Evolutionary conservation across 2,888 invertebrate species (phyloP).

Genomic region (Druceiella hillmani): DNA sequence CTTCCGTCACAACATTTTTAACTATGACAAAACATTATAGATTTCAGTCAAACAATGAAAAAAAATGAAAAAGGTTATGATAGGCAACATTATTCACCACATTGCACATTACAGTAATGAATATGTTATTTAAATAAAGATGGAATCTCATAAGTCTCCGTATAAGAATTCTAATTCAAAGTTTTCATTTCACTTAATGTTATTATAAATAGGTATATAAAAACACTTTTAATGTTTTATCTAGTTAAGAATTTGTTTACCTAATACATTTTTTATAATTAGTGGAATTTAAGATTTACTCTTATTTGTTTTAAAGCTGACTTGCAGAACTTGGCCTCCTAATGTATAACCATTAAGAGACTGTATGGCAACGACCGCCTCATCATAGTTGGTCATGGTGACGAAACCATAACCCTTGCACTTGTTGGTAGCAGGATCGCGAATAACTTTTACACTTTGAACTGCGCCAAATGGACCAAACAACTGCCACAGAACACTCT

Average conservation of each 20-base stretch:
- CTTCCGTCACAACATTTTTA: too few relatives aligned
- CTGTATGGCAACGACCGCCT: conserved; percentile 93
- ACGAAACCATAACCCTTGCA: conserved; percentile 99
- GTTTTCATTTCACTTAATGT: too few relatives aligned
- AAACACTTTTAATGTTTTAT: conserved; percentile 18
- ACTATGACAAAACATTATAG: too few relatives aligned
- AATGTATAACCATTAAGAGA: conserved; percentile 94
- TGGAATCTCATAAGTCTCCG: too few relatives aligned
- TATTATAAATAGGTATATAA: conserved; percentile 19
- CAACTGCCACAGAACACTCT: conserved; percentile 87
- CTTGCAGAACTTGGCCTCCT: conserved; percentile 92
- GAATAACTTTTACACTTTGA: conserved; percentile 94
- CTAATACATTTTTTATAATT: conserved; percentile 33
- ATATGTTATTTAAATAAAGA: too few relatives aligned
- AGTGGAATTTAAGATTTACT: conserved; percentile 58
- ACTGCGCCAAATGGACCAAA: conserved; percentile 98
- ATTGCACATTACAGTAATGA: too few relatives aligned
- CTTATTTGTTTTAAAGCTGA: conserved; percentile 94
- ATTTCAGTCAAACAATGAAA: too few relatives aligned
- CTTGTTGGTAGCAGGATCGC: conserved; percentile 93
- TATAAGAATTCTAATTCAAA: too few relatives aligned
- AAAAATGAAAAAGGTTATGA: too few relatives aligned
- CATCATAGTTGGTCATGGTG: conserved; percentile 98
- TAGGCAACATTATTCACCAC: too few relatives aligned
- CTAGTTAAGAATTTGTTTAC: conserved; percentile 35